Conservation (phyloP, 2,113 vertebrate species). For the Eira barbara region DNA sequence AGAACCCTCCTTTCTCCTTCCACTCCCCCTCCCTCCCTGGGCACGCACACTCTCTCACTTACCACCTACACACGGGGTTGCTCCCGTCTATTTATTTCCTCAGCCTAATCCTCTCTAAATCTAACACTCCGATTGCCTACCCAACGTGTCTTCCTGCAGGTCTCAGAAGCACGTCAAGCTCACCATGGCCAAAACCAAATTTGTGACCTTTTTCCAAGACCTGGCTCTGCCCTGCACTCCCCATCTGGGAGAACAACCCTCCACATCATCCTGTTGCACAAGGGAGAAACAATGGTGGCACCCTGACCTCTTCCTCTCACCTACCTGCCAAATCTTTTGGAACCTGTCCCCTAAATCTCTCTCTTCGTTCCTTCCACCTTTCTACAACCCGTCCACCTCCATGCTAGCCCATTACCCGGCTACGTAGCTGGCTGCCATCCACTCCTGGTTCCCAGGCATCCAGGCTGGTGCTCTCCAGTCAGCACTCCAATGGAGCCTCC, state of each 20-base stretch:
- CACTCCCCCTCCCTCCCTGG: background rate
- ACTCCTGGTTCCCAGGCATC: background rate
- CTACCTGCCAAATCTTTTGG: background rate
- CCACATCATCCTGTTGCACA: background rate
- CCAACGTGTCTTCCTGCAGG: background rate
- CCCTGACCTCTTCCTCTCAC: background rate
- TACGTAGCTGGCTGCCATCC: background rate
- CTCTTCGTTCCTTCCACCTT: background rate
- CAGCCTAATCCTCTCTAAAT: background rate
- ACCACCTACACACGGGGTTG: background rate
- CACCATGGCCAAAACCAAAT: conserved; percentile 2
- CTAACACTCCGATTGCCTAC: background rate
- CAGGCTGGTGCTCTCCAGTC: background rate
- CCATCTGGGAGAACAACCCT: background rate
- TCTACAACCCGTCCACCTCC: background rate
- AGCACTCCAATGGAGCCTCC: background rate
- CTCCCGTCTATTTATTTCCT: background rate
- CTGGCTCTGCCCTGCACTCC: background rate
- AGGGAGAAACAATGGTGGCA: background rate
- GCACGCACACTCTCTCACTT: background rate
- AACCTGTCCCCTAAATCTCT: background rate
- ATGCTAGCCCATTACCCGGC: background rate
- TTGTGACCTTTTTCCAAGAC: background rate
- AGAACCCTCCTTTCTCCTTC: background rate
- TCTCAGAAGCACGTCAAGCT: background rate